Evolutionary conservation across 2,888 invertebrate genomes (phyloP).

Genomic region (Dryococelus australis): DNA sequence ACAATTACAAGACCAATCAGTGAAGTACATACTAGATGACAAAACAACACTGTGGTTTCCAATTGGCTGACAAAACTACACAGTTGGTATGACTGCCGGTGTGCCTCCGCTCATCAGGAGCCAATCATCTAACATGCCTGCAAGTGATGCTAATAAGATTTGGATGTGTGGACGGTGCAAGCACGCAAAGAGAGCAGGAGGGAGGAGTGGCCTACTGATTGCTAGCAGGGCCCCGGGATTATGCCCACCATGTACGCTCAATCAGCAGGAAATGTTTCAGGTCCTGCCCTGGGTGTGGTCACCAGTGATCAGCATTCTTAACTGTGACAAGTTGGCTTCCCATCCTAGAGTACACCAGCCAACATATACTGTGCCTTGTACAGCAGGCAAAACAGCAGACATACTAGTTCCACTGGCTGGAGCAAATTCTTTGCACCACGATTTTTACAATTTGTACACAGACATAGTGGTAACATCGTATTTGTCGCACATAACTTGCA

Average conservation of each 20-base stretch:
- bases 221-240: neutral
- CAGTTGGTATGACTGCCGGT: neutral
- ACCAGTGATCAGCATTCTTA: neutral
- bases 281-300: conserved; percentile 6
- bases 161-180: neutral
- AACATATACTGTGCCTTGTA: neutral
- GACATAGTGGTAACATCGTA: too few relatives aligned
- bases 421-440: too few relatives aligned
- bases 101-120: neutral
- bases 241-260: neutral
- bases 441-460: too few relatives aligned
- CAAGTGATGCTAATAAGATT: conserved; percentile 16
- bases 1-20: neutral
- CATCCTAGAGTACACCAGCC: neutral
- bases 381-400: neutral
- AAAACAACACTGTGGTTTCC: neutral
- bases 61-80: neutral
- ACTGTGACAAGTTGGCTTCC: neutral
- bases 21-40: neutral
- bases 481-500: too few relatives aligned
- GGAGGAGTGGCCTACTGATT: neutral
- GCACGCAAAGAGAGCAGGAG: neutral
- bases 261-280: conserved; percentile 11
- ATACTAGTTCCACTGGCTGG: too few relatives aligned
- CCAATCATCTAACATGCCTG: neutral